Evolutionary conservation across 1,140 invertebrate genomes (phyloP).

Genomic region (Polyergus mexicanus): DNA sequence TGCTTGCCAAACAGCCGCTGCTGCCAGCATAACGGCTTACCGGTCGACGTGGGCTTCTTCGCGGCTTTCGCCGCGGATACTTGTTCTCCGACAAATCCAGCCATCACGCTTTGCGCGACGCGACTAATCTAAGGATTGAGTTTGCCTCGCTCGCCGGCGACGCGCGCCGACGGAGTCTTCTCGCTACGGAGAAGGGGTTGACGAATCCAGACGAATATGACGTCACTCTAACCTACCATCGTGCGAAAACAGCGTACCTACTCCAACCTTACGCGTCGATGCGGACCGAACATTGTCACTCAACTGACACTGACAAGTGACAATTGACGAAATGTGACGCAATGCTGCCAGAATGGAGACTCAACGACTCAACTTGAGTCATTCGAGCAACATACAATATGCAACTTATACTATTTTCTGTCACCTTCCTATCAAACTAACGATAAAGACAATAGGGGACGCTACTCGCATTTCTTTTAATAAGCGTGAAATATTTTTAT

Average conservation of each 20-base stretch:
- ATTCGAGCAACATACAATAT: too few relatives aligned
- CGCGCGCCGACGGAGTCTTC: slow-evolving; percentile 34
- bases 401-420: too few relatives aligned
- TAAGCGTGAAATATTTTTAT: too few relatives aligned
- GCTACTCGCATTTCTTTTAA: too few relatives aligned
- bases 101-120: slow-evolving; percentile 69
- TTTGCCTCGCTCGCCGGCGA: slow-evolving; percentile 40
- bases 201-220: neutral
- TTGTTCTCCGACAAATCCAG: slow-evolving; percentile 69
- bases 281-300: too few relatives aligned
- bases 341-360: too few relatives aligned
- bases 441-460: too few relatives aligned
- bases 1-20: slow-evolving; percentile 84
- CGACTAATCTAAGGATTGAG: neutral
- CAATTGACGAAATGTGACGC: neutral
- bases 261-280: neutral
- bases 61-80: slow-evolving; percentile 42
- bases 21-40: slow-evolving; percentile 79
- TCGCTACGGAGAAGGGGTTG: slow-evolving; percentile 1
- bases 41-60: slow-evolving; percentile 41
- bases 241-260: neutral
- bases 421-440: too few relatives aligned
- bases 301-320: neutral
- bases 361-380: too few relatives aligned
- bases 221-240: neutral